Evolutionary conservation across 2,888 invertebrate species (phyloP).

Genomic region (Papilio protenor): DNA sequence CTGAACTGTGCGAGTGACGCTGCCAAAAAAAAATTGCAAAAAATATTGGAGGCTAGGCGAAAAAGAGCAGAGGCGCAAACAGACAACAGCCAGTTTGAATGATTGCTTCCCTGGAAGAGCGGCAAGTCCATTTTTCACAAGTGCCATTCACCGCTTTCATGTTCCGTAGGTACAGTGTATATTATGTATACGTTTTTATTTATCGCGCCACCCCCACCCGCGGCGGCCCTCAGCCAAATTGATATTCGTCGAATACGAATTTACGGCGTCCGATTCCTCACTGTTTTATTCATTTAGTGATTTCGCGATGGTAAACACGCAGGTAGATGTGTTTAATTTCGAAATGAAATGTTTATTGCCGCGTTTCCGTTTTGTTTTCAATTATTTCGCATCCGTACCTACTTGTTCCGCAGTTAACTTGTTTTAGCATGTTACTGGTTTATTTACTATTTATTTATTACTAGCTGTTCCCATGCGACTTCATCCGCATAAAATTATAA

Average conservation of each 20-base stretch:
- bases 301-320: slow-evolving; percentile 80
- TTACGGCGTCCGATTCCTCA: slow-evolving; percentile 76
- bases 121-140: slow-evolving; percentile 85
- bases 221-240: slow-evolving; percentile 72
- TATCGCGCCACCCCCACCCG: slow-evolving; percentile 69
- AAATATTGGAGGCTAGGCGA: slow-evolving; percentile 72
- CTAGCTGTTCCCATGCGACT: too few relatives aligned
- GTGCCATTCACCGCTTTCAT: slow-evolving; percentile 84
- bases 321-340: slow-evolving; percentile 83
- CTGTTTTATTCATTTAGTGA: slow-evolving; percentile 84
- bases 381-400: slow-evolving; percentile 63
- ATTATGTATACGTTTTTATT: slow-evolving; percentile 78
- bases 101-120: slow-evolving; percentile 84
- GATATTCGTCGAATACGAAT: slow-evolving; percentile 81
- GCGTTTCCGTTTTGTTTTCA: slow-evolving; percentile 77
- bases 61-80: slow-evolving; percentile 83
- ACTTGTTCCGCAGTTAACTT: slow-evolving; percentile 60
- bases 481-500: too few relatives aligned
- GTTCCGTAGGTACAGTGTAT: slow-evolving; percentile 76
- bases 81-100: slow-evolving; percentile 84
- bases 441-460: slow-evolving; percentile 47
- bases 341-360: slow-evolving; percentile 82
- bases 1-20: slow-evolving; percentile 82
- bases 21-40: slow-evolving; percentile 74
- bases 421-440: slow-evolving; percentile 51